Percentiles rank a stretch among this genome's conserved stretches.
These are phyloP conservation scores for Chromoteleia sp. DNA, from an alignment of 2,888 invertebrate species.

Conservation along the genomic window DNA sequence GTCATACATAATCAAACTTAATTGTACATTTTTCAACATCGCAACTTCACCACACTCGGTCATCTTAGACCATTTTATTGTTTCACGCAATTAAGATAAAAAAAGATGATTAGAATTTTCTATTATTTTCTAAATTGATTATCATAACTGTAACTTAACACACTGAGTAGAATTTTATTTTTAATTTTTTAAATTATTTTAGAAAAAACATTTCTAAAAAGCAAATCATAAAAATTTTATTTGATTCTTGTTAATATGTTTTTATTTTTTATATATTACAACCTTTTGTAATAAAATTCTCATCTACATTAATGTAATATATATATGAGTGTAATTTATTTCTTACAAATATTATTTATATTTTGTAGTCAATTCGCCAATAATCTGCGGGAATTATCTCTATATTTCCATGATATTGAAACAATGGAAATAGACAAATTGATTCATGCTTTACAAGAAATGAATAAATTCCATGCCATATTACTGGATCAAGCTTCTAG, in stretches of 20 bases:
- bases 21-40: constrained; percentile 64
- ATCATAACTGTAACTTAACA: background rate
- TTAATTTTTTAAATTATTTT: no score
- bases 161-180: no score
- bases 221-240: no score
- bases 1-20: constrained; percentile 71
- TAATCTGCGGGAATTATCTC: constrained; percentile 95
- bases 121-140: background rate
- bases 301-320: no score
- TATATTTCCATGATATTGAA: constrained; percentile 94
- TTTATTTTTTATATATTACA: no score
- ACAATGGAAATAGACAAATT: constrained; percentile 92
- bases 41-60: constrained; percentile 40
- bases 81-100: constrained; percentile 45
- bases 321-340: background rate
- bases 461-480: constrained; percentile 96
- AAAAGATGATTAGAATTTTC: constrained; percentile 17
- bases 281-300: no score
- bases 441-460: constrained; percentile 93
- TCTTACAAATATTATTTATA: constrained; percentile 4
- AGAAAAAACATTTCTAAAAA: no score
- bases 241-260: no score
- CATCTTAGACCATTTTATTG: constrained; percentile 49
- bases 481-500: constrained; percentile 96
- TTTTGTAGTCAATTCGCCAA: constrained; percentile 91